These are phyloP conservation scores for Pocota personata DNA, from an alignment of 2,888 invertebrate genomes.

Conservation along the genomic window DNA sequence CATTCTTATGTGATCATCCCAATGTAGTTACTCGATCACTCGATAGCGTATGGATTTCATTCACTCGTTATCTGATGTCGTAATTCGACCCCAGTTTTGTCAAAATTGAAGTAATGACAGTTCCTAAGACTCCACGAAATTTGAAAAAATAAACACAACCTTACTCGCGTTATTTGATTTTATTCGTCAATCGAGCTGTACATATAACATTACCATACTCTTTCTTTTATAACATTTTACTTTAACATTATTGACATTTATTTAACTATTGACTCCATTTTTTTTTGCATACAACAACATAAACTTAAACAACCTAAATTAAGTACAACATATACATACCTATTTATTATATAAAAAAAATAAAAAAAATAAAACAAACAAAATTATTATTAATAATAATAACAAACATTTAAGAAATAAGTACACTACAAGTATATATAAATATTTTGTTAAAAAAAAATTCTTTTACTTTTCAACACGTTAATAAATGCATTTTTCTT, in stretches of 20 bases:
- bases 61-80: too few species aligned
- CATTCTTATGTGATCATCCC: too few species aligned
- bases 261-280: slow-evolving; percentile 47
- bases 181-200: slow-evolving; percentile 67
- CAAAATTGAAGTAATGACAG: too few species aligned
- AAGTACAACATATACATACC: slow-evolving; percentile 60
- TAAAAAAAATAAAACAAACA: neutral
- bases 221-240: slow-evolving; percentile 31
- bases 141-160: neutral
- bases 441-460: slow-evolving; percentile 38
- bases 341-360: slow-evolving; percentile 26
- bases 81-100: too few species aligned
- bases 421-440: slow-evolving; percentile 50
- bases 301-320: slow-evolving; percentile 53
- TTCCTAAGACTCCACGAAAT: too few species aligned
- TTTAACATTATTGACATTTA: slow-evolving; percentile 46
- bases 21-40: too few species aligned
- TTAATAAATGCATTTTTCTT: slow-evolving; percentile 65
- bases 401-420: slow-evolving; percentile 57
- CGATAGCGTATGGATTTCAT: too few species aligned
- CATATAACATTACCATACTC: slow-evolving; percentile 62
- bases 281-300: slow-evolving; percentile 34
- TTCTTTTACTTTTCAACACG: slow-evolving; percentile 41
- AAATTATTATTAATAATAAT: slow-evolving; percentile 10
- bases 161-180: slow-evolving; percentile 56